A percentile compares a stretch with the other conserved stretches of the same genome.
phyloP scores from a whole-genome alignment of 2,888 invertebrate genomes.

The Pyrrhosoma nymphula region DNA sequence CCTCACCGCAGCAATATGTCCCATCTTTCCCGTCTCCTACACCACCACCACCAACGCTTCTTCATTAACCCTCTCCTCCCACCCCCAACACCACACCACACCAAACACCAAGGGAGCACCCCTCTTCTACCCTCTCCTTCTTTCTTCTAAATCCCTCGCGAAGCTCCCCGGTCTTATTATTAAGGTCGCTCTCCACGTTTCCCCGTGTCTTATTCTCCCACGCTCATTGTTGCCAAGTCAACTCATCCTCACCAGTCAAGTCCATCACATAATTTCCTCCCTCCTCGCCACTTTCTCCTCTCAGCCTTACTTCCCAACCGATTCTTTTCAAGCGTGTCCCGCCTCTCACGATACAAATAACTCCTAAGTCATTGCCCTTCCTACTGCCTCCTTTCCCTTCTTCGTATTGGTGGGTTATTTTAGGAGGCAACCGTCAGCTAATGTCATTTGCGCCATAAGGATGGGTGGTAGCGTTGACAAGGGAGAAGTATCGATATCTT shows the following conservation, averaged over 20 bases:
- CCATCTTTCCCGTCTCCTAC: background rate
- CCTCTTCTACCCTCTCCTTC: background rate
- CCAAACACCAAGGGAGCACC: background rate
- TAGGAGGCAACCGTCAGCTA: too few species aligned
- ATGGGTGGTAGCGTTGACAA: too few species aligned
- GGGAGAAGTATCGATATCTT: too few species aligned
- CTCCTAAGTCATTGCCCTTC: background rate
- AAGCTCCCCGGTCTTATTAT: conserved; percentile 23
- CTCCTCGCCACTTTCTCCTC: background rate
- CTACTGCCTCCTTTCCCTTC: too few species aligned
- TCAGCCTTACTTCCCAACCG: background rate
- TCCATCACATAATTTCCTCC: conserved; percentile 12
- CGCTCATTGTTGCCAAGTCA: conserved; percentile 7
- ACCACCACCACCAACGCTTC: background rate
- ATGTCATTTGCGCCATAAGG: too few species aligned
- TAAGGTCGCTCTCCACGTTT: background rate
- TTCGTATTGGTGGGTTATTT: too few species aligned
- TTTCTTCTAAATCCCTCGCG: conserved; percentile 5
- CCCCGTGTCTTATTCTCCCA: background rate
- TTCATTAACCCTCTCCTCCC: background rate
- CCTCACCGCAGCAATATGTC: conserved; percentile 5
- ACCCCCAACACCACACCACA: background rate
- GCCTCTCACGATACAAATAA: background rate
- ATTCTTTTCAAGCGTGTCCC: background rate
- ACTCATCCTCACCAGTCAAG: background rate